Evolutionary conservation across 1,140 invertebrate genomes (phyloP), one percentile per base, ranked within the genome.

Genomic region (Zaprionus ornatus): DNA sequence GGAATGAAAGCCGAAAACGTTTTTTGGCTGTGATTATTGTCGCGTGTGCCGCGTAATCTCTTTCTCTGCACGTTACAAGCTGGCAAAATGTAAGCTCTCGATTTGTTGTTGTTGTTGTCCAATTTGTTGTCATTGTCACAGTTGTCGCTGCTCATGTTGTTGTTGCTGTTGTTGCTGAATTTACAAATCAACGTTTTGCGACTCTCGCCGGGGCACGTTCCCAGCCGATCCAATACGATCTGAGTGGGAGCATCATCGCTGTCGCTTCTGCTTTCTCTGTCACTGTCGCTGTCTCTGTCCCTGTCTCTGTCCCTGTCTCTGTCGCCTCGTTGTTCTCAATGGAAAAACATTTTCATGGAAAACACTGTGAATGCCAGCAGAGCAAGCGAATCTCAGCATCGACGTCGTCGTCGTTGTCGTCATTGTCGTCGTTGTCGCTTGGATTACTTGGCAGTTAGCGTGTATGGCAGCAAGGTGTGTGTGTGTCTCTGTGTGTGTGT

Each of bases 81-180:
- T 72, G 68, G 55, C 62, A 29, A 76, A 72, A 76, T 72, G 74
- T 72, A 76, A 76, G 68, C 74, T 72, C 45, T 23, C 56, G 35
- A 65, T 72, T 75, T 75, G 60, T 71, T 71, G 77, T 56, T 74
- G 19, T 45, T 45, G n/a, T 17, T 45, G 45, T 13, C 4, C 80
- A 82, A 83, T 82, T 83, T 87, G 79, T 62, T 81, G 70, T 68
- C 75, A 77, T 70, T 78, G 79, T 67, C 59, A 56, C 52, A 61
- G 57, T 70, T 78, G 79, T 70, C 48, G 60, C 29, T 37, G 32
- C 42, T 60, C n/a, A 25, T 67, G 54, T 35, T 52, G 62, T 55
- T 42, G 37, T 17, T 60, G 56, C 37, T 66, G 56, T 61, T 74
- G 35, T 15, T 64, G 68, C 37, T 72, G 57, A 61, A 76, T 76